Base-by-base conservation (phyloP, 2,113 vertebrate species). In the Solea senegalensis region DNA sequence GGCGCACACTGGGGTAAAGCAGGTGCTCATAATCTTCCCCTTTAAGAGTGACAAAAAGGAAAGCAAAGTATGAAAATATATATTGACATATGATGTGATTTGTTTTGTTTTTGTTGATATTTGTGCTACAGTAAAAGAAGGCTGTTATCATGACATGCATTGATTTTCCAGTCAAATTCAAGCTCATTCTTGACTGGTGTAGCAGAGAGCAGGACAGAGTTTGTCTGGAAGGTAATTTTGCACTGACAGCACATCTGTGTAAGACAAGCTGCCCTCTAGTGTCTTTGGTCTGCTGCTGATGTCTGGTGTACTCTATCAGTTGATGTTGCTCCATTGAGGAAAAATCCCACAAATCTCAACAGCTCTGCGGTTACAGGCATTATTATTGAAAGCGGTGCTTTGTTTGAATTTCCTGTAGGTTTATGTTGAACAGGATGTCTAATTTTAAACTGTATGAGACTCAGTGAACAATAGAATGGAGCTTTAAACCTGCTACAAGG, bases 321-420 rank as follows among this genome's bases (percentile, higher is more conserved):
- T 51, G 12, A 50, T 46, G 72, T 13, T 60, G 65, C 41, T 63
- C 21, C 49, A 64, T 44, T 41, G 56, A 52, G 12, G 16, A 26
- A 48, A 57, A 60, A 64, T 0, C 12, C 3, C 60, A 8, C 26
- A 61, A 16, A 59, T 64, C 46, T 26, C 7, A 64, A 44, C 51
- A 55, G 40, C 53, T 70, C 61, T 82, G 72, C 40, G 26, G 39
- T 54, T 62, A 16, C 62, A 16, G n/a, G 14, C 11, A 5, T 11
- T 4, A 14, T 48, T 0, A 13, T 14, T n/a, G 9, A 54, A 8
- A 46, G 15, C 7, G 73, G 51, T 2, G 73, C 72, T 85, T 85
- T 84, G 85, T 86, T 74, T 64, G 16, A 45, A 69, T 79, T 81
- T 89, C 86, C 86, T 87, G 79, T 63, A 52, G 50, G n/a, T 80